Evolutionary conservation across 2,888 invertebrate genomes (phyloP).

Genomic region (Erebia palarica): DNA sequence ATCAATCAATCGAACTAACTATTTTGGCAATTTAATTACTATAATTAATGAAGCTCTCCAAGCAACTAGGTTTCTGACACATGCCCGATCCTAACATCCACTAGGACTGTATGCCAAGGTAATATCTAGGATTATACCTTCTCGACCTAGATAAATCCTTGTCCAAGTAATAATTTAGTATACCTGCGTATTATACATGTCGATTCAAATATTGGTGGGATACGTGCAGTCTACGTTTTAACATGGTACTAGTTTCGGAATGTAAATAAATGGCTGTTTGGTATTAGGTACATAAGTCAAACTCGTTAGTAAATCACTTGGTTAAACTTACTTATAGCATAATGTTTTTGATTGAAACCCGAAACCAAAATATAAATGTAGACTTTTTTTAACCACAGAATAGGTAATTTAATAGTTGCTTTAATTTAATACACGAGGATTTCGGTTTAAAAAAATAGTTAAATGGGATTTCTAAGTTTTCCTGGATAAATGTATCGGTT

Average conservation of each 20-base stretch:
- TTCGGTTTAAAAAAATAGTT: no score
- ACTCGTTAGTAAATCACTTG: slow-evolving; percentile 25
- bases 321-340: not conserved
- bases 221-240: slow-evolving; percentile 24
- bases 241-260: slow-evolving; percentile 34
- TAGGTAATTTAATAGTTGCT: no score
- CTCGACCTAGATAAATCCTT: slow-evolving; percentile 26
- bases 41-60: no score
- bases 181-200: slow-evolving; percentile 8
- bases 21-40: no score
- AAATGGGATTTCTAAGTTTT: no score
- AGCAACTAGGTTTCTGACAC: not conserved
- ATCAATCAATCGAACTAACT: no score
- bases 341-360: no score
- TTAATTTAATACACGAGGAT: no score
- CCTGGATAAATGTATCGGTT: no score
- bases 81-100: not conserved
- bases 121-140: slow-evolving; percentile 19
- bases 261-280: slow-evolving; percentile 32
- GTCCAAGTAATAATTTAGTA: slow-evolving; percentile 26
- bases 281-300: slow-evolving; percentile 24
- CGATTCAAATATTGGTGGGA: slow-evolving; percentile 26
- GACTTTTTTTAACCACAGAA: no score
- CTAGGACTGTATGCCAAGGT: not conserved
- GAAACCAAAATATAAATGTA: no score